Conservation (phyloP, 2,888 invertebrate genomes). For the Xanthia icteritia region DNA sequence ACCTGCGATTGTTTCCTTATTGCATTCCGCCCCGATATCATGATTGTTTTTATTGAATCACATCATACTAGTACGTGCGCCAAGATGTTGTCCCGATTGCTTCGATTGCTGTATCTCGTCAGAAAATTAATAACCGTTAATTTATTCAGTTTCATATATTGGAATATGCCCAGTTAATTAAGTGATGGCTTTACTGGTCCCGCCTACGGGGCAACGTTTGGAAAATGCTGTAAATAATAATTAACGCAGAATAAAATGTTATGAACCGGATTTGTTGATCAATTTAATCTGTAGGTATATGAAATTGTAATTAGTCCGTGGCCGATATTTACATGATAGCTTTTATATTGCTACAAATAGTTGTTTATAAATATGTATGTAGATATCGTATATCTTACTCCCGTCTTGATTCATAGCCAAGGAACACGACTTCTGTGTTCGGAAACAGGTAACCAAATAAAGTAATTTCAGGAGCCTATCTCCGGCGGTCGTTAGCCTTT, state of each 20-base stretch:
- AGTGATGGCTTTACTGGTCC: conserved; percentile 68
- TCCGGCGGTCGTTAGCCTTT: conserved; percentile 84
- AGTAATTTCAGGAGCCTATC: conserved; percentile 87
- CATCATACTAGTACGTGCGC: conserved; percentile 46
- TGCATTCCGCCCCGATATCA: conserved; percentile 66
- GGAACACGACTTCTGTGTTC: conserved; percentile 83
- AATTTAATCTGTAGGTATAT: conserved; percentile 71
- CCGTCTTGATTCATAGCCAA: conserved; percentile 81
- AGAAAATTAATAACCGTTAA: conserved; percentile 66
- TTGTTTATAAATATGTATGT: conserved; percentile 70
- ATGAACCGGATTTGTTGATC: conserved; percentile 69
- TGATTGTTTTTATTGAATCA: conserved; percentile 66
- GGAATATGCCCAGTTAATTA: conserved; percentile 69
- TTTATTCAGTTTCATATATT: conserved; percentile 68
- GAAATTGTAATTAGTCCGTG: conserved; percentile 73
- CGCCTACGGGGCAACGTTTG: conserved; percentile 70
- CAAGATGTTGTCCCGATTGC: conserved; percentile 36
- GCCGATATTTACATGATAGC: conserved; percentile 58
- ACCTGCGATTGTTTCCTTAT: conserved; percentile 81
- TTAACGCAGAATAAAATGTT: conserved; percentile 66
- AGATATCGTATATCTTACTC: conserved; percentile 74
- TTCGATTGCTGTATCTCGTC: conserved; percentile 42
- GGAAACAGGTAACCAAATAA: conserved; percentile 88
- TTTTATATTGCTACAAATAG: conserved; percentile 64
- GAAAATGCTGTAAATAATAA: conserved; percentile 71